These are phyloP conservation scores for Camponotus pennsylvanicus DNA, from an alignment of 1,140 invertebrate genomes.

Conservation along the genomic window DNA sequence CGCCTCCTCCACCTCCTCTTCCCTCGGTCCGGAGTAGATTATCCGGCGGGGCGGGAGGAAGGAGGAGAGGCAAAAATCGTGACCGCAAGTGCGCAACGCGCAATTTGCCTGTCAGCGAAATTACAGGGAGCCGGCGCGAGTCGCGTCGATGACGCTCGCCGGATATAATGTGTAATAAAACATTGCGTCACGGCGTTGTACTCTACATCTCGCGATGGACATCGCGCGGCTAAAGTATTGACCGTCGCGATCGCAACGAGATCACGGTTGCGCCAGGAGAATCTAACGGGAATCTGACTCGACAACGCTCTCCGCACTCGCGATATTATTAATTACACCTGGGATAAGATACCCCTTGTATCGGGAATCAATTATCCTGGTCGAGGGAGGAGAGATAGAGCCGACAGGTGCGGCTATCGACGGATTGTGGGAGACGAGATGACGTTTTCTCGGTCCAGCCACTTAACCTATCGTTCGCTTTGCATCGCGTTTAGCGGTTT, in stretches of 20 bases:
- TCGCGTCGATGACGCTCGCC: slow-evolving; percentile 47
- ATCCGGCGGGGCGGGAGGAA: not conserved
- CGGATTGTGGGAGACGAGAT: too few species aligned
- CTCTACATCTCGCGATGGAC: slow-evolving; percentile 27
- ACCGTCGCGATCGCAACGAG: slow-evolving; percentile 20
- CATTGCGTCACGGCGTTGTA: slow-evolving; percentile 39
- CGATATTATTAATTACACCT: slow-evolving; percentile 47
- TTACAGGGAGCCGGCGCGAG: slow-evolving; percentile 46
- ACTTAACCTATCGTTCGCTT: not conserved
- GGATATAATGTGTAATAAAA: slow-evolving; percentile 60
- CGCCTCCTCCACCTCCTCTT: not conserved
- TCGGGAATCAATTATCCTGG: not conserved
- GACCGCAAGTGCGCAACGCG: slow-evolving; percentile 37
- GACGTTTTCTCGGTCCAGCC: too few species aligned
- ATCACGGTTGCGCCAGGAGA: not conserved
- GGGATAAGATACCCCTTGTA: too few species aligned
- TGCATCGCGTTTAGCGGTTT: not conserved
- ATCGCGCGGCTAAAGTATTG: slow-evolving; percentile 44
- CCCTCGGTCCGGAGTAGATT: not conserved
- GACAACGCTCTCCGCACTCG: not conserved
- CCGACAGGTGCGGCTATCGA: too few species aligned
- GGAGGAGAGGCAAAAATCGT: slow-evolving; percentile 33
- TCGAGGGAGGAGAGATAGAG: too few species aligned
- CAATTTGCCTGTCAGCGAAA: slow-evolving; percentile 61
- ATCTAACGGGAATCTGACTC: slow-evolving; percentile 27